Evolutionary conservation across 2,113 vertebrate genomes (phyloP).

Genomic region (Hippocampus mohnikei): DNA sequence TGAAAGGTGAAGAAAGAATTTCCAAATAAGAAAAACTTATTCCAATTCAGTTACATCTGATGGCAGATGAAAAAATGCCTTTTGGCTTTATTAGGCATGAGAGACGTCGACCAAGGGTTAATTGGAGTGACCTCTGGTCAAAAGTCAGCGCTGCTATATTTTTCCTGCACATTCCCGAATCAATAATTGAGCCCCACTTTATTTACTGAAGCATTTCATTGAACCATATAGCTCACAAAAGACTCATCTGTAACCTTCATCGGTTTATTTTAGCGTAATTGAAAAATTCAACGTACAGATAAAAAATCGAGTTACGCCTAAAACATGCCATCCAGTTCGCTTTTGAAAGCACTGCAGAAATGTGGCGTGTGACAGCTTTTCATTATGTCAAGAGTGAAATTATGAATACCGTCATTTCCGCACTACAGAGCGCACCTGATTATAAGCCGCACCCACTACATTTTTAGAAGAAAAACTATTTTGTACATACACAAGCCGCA

Average conservation of each 20-base stretch:
- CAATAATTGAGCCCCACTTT: background rate
- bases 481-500: too few relatives aligned
- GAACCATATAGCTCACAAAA: background rate
- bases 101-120: background rate
- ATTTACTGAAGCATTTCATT: background rate
- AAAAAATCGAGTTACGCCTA: background rate
- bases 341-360: background rate
- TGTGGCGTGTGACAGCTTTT: background rate
- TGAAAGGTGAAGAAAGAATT: background rate
- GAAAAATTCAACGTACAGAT: background rate
- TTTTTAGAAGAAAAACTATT: too few relatives aligned
- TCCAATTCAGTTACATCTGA: slow-evolving; percentile 15
- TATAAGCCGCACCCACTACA: too few relatives aligned
- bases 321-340: background rate
- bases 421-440: too few relatives aligned
- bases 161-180: background rate
- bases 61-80: slow-evolving; percentile 16
- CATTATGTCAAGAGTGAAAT: background rate
- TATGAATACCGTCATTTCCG: too few relatives aligned
- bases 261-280: background rate
- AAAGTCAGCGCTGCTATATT: background rate
- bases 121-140: background rate
- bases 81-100: slow-evolving; percentile 15
- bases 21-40: slow-evolving; percentile 2
- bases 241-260: background rate